Percentiles rank a stretch among this genome's conserved stretches.
Evolutionary conservation across 2,888 invertebrate genomes (phyloP).

Genomic region (Digitonthophagus gazella): DNA sequence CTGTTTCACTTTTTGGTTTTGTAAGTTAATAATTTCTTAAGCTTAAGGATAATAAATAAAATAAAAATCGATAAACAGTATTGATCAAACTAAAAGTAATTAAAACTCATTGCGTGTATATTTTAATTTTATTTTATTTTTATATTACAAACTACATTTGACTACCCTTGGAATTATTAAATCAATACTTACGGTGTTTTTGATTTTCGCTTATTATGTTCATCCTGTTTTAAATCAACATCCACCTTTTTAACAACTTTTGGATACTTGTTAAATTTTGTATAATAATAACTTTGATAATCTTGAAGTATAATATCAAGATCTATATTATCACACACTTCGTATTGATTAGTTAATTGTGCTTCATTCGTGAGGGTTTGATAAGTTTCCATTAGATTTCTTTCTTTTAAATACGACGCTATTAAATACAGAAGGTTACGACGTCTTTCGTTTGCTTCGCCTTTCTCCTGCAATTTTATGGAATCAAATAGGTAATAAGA

Average conservation of each 20-base stretch:
- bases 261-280: constrained; percentile 84
- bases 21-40: no score
- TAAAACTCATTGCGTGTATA: no score
- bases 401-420: constrained; percentile 64
- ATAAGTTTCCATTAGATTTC: constrained; percentile 64
- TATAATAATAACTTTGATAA: constrained; percentile 81
- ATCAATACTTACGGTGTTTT: constrained; percentile 23
- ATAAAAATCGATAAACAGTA: no score
- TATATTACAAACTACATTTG: no score
- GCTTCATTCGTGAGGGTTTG: constrained; percentile 70
- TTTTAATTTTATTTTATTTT: no score
- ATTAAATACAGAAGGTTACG: constrained; percentile 63
- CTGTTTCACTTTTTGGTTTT: no score
- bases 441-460: constrained; percentile 49
- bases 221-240: constrained; percentile 28
- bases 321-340: constrained; percentile 89
- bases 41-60: no score
- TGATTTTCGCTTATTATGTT: constrained; percentile 20
- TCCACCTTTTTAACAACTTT: constrained; percentile 65
- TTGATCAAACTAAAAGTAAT: not conserved
- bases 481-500: no score
- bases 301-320: constrained; percentile 85
- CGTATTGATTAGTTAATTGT: constrained; percentile 64
- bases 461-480: constrained; percentile 36
- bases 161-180: no score